phyloP scores from a whole-genome alignment of 1,140 invertebrate genomes.

The Drosophila triauraria region DNA sequence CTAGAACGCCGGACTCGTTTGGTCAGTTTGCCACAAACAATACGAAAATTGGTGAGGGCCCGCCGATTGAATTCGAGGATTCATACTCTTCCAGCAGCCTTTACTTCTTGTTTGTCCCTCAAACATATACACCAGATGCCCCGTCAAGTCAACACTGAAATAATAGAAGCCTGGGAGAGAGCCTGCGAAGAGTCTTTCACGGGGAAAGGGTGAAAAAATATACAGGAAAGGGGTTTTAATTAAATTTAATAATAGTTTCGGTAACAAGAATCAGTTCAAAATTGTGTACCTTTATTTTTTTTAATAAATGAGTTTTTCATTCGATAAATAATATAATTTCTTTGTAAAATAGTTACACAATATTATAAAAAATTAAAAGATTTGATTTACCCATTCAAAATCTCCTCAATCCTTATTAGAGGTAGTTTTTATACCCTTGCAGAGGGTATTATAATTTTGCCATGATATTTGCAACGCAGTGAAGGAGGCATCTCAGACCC shows the following conservation, averaged over 20 bases:
- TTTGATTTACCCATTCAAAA: too few relatives aligned
- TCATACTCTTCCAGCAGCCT: conserved; percentile 52
- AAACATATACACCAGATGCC: conserved; percentile 49
- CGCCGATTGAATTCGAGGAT: conserved; percentile 60
- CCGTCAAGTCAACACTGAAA: conserved; percentile 54
- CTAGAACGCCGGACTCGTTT: conserved; percentile 52
- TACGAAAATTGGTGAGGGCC: conserved; percentile 58
- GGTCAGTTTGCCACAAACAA: conserved; percentile 75
- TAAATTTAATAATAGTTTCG: not conserved
- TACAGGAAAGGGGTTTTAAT: conserved; percentile 17
- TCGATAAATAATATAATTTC: not conserved
- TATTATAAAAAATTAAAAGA: too few relatives aligned
- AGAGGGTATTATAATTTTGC: too few relatives aligned
- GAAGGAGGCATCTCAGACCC: too few relatives aligned
- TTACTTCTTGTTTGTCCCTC: conserved; percentile 52
- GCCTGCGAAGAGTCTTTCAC: not conserved
- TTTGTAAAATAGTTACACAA: not conserved
- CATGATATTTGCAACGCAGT: too few relatives aligned
- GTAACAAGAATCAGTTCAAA: not conserved
- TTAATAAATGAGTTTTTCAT: not conserved
- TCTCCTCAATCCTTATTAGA: too few relatives aligned
- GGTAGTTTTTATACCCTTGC: too few relatives aligned
- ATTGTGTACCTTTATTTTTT: too few relatives aligned
- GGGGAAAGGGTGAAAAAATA: conserved; percentile 8
- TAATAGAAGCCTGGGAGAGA: conserved; percentile 56